Conservation (phyloP, 2,888 invertebrate species). For the Nomada flava region DNA sequence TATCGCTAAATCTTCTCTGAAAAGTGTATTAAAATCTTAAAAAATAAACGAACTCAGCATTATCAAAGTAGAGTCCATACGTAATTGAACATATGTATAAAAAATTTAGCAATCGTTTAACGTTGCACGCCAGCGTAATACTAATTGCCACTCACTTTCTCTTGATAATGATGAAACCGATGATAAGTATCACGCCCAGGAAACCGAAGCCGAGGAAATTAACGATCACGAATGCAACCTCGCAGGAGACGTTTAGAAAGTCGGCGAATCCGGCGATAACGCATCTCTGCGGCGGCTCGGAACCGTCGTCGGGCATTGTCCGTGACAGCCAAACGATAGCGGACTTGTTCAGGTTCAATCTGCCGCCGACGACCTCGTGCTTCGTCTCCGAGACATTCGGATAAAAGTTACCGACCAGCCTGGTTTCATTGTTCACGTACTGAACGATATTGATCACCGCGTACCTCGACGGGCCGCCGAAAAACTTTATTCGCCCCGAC, state of each 20-base stretch:
- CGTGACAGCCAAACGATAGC: slow-evolving; percentile 88
- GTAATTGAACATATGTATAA: neutral
- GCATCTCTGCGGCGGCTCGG: slow-evolving; percentile 87
- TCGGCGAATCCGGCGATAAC: slow-evolving; percentile 89
- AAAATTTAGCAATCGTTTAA: no score
- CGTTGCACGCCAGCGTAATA: neutral
- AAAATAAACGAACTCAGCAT: no score
- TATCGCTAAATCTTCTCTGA: no score
- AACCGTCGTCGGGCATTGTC: slow-evolving; percentile 89
- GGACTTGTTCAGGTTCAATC: slow-evolving; percentile 85
- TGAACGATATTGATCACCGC: slow-evolving; percentile 87
- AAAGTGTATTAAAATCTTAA: no score
- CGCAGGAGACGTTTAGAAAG: slow-evolving; percentile 89
- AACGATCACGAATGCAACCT: slow-evolving; percentile 89
- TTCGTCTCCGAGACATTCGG: slow-evolving; percentile 85
- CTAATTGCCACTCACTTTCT: slow-evolving; percentile 83
- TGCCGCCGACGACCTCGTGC: slow-evolving; percentile 85
- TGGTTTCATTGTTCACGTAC: slow-evolving; percentile 85
- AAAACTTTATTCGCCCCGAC: slow-evolving; percentile 90
- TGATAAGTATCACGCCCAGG: slow-evolving; percentile 86
- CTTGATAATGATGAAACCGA: slow-evolving; percentile 88
- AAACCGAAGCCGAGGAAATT: slow-evolving; percentile 87
- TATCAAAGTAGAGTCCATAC: neutral
- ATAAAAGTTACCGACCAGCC: slow-evolving; percentile 86
- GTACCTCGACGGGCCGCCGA: slow-evolving; percentile 88